Evolutionary conservation across 64 coral and sea anemone genomes (phyloP).

Genomic region (Montipora foliosa): DNA sequence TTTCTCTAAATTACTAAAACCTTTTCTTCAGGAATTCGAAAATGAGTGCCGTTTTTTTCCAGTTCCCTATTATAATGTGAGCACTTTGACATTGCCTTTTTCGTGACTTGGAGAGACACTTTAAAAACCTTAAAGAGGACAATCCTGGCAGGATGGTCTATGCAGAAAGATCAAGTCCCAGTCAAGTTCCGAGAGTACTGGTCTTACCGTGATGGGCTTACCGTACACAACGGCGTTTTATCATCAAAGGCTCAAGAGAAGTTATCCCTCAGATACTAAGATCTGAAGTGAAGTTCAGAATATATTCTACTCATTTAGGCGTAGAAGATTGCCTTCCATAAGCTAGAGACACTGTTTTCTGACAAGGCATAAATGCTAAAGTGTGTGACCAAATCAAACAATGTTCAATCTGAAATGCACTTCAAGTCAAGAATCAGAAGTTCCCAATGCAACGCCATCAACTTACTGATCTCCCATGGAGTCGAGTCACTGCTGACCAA

Average conservation of each 20-base stretch:
- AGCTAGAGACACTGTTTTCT: slow-evolving; percentile 36
- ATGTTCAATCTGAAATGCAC: too few species aligned
- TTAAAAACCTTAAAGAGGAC: neutral
- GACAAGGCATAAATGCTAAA: slow-evolving; percentile 16
- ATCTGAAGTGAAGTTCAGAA: too few species aligned
- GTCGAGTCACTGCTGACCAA: neutral
- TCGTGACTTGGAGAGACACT: neutral
- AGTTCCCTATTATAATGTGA: too few species aligned
- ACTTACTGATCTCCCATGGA: too few species aligned
- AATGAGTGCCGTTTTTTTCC: too few species aligned
- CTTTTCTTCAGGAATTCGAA: too few species aligned
- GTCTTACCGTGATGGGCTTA: neutral
- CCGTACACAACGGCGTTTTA: neutral
- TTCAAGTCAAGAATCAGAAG: too few species aligned
- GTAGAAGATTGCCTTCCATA: neutral
- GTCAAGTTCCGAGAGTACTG: neutral
- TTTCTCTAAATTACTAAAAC: too few species aligned
- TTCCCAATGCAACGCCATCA: too few species aligned
- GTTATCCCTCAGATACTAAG: neutral
- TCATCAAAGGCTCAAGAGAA: neutral
- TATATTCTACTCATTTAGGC: neutral
- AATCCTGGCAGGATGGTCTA: too few species aligned
- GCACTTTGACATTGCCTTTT: too few species aligned
- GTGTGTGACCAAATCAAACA: neutral
- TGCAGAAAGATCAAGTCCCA: slow-evolving; percentile 9